Conservation (phyloP, 2,113 vertebrate species). For the Perca flavescens region DNA sequence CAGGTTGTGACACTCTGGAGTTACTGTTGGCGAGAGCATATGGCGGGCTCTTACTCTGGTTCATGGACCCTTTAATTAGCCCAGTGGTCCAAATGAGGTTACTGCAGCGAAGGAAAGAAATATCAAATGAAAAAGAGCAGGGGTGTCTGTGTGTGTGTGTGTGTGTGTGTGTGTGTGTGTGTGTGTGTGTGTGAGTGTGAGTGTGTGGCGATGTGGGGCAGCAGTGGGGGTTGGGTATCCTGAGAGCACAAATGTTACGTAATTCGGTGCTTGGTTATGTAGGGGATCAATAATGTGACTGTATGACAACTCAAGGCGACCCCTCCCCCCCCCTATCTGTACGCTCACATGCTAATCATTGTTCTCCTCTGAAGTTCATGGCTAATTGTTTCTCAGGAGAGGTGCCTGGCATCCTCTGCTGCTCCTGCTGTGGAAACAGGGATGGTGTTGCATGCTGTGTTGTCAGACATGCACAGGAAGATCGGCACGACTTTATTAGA, state of each 20-base stretch:
- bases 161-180: neutral
- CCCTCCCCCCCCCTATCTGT: neutral
- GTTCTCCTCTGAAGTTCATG: constrained; percentile 71
- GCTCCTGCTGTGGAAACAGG: constrained; percentile 58
- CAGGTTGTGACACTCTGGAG: constrained; percentile 64
- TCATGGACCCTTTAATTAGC: constrained; percentile 72
- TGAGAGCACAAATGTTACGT: constrained; percentile 58
- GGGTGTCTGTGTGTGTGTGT: neutral
- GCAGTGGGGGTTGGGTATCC: constrained; percentile 18
- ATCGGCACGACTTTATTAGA: constrained; percentile 22
- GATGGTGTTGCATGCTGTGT: constrained; percentile 52
- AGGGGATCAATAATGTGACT: constrained; percentile 68
- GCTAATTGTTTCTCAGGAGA: constrained; percentile 79
- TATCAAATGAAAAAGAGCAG: constrained; percentile 28
- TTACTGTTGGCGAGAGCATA: constrained; percentile 65
- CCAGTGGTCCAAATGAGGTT: constrained; percentile 75
- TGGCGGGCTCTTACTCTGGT: constrained; percentile 59
- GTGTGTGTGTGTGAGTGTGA: neutral
- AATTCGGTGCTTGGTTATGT: constrained; percentile 66
- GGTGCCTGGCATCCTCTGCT: constrained; percentile 58
- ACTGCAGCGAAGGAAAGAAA: constrained; percentile 46
- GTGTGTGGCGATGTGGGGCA: constrained; percentile 13
- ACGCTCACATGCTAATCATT: constrained; percentile 66
- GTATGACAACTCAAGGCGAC: constrained; percentile 17
- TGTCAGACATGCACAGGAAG: constrained; percentile 54